Evolutionary conservation across 2,888 invertebrate genomes (phyloP).

Genomic region (Graphium colonna): DNA sequence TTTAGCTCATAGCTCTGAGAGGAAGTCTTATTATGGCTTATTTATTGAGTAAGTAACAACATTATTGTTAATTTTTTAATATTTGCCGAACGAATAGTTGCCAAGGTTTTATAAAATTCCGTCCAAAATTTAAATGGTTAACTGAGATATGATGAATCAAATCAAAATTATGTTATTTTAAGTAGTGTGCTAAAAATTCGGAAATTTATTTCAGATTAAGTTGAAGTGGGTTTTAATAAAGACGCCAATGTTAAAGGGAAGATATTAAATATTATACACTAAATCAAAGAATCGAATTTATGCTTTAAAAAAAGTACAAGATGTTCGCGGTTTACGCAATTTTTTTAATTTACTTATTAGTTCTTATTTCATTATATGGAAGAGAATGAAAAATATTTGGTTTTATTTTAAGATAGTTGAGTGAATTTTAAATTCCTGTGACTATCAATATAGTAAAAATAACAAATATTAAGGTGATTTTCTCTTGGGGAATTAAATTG

Average conservation of each 20-base stretch:
- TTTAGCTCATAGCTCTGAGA: constrained; percentile 18
- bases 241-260: neutral
- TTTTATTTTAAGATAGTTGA: neutral
- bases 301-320: neutral
- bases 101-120: constrained; percentile 16
- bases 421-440: no score
- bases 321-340: neutral
- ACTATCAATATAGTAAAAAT: no score
- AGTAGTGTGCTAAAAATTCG: neutral
- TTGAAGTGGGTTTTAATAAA: constrained; percentile 1
- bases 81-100: no score
- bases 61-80: neutral
- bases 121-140: constrained; percentile 21
- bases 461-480: neutral
- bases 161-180: neutral
- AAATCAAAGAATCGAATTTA: neutral
- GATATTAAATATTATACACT: neutral
- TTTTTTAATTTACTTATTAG: constrained; percentile 11
- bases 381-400: neutral
- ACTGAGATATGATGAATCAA: constrained; percentile 22
- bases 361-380: constrained; percentile 12
- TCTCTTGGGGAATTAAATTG: no score
- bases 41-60: neutral
- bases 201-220: constrained; percentile 4
- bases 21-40: neutral